phyloP scores from a whole-genome alignment of 1,140 invertebrate genomes.

The Trypoxylus dichotomus region DNA sequence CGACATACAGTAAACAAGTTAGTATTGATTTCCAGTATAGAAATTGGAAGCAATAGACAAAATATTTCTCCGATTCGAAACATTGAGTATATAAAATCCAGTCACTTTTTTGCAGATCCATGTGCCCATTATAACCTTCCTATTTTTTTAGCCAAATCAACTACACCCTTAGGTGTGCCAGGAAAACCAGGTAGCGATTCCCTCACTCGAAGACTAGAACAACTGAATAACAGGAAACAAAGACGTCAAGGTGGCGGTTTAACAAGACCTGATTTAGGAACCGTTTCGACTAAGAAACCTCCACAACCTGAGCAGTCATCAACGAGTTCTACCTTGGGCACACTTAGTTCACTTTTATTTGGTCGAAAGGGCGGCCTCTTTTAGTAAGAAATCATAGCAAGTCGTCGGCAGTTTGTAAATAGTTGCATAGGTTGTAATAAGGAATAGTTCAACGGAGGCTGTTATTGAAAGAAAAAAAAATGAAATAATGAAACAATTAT shows the following conservation, averaged over 20 bases:
- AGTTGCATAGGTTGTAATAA: conserved; percentile 7
- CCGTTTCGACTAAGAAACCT: conserved; percentile 54
- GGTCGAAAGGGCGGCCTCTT: conserved; percentile 80
- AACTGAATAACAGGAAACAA: conserved; percentile 52
- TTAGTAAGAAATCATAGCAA: conserved; percentile 50
- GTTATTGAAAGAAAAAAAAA: conserved; percentile 4
- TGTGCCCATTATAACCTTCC: too few species aligned
- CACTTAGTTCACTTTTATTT: conserved; percentile 78
- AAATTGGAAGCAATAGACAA: too few species aligned
- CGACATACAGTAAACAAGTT: too few species aligned
- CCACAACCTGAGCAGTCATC: conserved; percentile 53
- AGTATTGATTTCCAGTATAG: too few species aligned
- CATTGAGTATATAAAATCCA: too few species aligned
- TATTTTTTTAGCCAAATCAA: conserved; percentile 17
- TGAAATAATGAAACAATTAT: not conserved
- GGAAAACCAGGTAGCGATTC: conserved; percentile 59
- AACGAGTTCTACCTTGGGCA: conserved; percentile 70
- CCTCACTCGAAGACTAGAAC: conserved; percentile 54
- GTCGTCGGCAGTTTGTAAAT: not conserved
- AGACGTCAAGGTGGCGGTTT: conserved; percentile 53
- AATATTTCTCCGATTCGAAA: too few species aligned
- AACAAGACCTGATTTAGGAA: conserved; percentile 63
- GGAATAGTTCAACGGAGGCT: conserved; percentile 8
- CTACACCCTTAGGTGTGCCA: conserved; percentile 56
- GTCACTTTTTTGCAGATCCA: too few species aligned